phyloP scores from a whole-genome alignment of 2,888 invertebrate genomes.

The Brenthis daphne region DNA sequence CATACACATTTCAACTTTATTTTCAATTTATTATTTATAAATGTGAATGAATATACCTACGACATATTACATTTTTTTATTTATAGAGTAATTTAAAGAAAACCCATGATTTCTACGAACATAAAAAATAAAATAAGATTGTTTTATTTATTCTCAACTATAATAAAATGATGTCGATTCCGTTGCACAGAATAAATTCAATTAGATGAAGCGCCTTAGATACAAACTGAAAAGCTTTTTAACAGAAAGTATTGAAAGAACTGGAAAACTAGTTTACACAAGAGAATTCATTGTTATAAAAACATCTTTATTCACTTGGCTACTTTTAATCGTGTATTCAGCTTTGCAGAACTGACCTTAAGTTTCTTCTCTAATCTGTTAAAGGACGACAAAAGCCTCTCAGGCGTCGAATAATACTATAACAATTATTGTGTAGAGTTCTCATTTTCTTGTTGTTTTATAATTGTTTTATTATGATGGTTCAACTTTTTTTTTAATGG shows the following conservation, averaged over 20 bases:
- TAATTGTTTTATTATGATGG: too few species aligned
- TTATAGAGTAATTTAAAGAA: too few species aligned
- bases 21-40: too few species aligned
- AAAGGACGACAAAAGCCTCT: background rate
- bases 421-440: background rate
- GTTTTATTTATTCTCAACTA: too few species aligned
- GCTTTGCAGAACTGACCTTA: background rate
- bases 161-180: conserved; percentile 37
- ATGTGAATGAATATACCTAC: too few species aligned
- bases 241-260: conserved; percentile 46
- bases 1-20: too few species aligned
- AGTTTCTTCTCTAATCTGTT: background rate
- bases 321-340: conserved; percentile 19
- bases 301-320: conserved; percentile 34
- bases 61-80: too few species aligned
- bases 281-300: conserved; percentile 40
- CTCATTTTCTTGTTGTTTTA: too few species aligned
- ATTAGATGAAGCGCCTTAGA: conserved; percentile 52
- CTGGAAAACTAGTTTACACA: conserved; percentile 49
- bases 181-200: conserved; percentile 52
- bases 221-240: conserved; percentile 42
- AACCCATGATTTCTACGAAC: too few species aligned
- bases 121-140: too few species aligned
- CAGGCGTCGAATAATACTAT: background rate
- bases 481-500: too few species aligned